A percentile compares a stretch with the other conserved stretches of the same genome.
Conservation (phyloP, 2,888 invertebrate species). For the Sinodicranocentrus sp. region DNA sequence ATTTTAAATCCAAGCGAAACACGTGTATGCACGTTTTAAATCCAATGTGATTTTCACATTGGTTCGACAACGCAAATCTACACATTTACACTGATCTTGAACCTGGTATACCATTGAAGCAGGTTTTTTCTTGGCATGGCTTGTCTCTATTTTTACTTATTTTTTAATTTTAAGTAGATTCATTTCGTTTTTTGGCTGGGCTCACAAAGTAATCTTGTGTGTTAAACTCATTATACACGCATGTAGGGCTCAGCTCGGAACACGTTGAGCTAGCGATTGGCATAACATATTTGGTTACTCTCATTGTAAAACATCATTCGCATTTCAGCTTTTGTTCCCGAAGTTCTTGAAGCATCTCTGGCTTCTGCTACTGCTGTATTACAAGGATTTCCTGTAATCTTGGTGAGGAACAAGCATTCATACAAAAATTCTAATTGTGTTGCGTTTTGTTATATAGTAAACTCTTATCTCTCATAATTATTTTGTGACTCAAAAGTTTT, state of each 20-base stretch:
- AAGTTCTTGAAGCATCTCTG: conserved; percentile 24
- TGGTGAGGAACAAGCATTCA: conserved; percentile 22
- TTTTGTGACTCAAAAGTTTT: no score
- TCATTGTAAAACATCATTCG: conserved; percentile 50
- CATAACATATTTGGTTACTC: conserved; percentile 25
- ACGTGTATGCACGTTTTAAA: conserved; percentile 25
- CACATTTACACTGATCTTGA: conserved; percentile 48
- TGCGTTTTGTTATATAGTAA: no score
- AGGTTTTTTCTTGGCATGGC: conserved; percentile 54
- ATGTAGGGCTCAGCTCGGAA: conserved; percentile 9
- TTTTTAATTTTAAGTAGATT: conserved; percentile 56
- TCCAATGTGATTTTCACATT: neutral
- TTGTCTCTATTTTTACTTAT: conserved; percentile 61
- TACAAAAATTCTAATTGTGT: neutral
- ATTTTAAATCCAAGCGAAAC: no score
- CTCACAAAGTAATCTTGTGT: conserved; percentile 37
- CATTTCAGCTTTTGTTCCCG: conserved; percentile 52
- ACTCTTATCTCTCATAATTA: no score
- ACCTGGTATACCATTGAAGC: conserved; percentile 48
- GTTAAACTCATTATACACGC: neutral
- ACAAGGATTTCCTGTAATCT: conserved; percentile 47
- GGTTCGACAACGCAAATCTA: neutral
- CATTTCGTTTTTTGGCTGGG: conserved; percentile 58
- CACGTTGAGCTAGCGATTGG: conserved; percentile 5
- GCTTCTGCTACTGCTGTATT: conserved; percentile 7